Conservation (phyloP, 2,888 invertebrate species). For the Prosopocoilus inquinatus region DNA sequence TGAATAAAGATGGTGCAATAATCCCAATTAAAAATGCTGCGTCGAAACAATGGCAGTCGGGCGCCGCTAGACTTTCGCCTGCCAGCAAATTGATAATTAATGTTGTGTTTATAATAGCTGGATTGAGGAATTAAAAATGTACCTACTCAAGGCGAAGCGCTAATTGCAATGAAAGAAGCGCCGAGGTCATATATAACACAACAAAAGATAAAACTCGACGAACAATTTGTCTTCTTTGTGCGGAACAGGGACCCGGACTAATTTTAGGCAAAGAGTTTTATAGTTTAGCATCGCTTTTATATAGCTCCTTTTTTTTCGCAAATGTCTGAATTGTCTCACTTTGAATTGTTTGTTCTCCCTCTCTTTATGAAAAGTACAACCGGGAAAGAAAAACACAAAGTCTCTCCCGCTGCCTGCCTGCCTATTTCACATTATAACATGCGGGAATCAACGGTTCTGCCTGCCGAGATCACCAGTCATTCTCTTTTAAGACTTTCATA, state of each 20-base stretch:
- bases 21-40: constrained; percentile 53
- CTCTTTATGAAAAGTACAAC: constrained; percentile 13
- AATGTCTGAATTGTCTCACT: constrained; percentile 44
- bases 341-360: constrained; percentile 37
- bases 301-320: constrained; percentile 37
- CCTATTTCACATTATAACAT: constrained; percentile 22
- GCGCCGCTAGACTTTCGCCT: constrained; percentile 41
- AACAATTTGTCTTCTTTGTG: constrained; percentile 40
- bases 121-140: constrained; percentile 51
- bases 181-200: constrained; percentile 36
- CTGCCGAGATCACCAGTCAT: constrained; percentile 23
- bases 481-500: constrained; percentile 35
- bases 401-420: neutral
- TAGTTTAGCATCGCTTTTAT: constrained; percentile 46
- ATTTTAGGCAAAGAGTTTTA: constrained; percentile 47
- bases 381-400: constrained; percentile 13
- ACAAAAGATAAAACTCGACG: constrained; percentile 41
- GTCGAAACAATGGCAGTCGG: constrained; percentile 47
- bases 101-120: constrained; percentile 53
- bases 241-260: constrained; percentile 41
- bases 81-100: constrained; percentile 52
- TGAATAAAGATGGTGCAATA: constrained; percentile 52
- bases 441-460: constrained; percentile 12
- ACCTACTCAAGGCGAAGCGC: constrained; percentile 47
- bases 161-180: constrained; percentile 42